phyloP scores from a whole-genome alignment of 53 echinoderm and acorn worm species.

The Mesocentrotus franciscanus region DNA sequence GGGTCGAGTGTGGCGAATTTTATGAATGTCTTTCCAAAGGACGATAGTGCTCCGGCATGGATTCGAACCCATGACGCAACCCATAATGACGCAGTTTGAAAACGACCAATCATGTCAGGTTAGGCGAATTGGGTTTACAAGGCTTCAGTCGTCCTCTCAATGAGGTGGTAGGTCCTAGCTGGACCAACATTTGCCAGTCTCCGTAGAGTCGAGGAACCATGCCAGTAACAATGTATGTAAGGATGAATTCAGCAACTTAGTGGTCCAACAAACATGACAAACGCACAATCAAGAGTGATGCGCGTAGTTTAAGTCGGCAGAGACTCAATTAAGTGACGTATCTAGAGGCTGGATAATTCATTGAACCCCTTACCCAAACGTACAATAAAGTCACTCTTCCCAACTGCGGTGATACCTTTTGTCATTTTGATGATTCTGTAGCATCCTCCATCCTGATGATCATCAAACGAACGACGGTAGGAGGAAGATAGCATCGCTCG shows the following conservation, averaged over 20 bases:
- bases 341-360: background rate
- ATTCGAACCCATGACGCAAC: background rate
- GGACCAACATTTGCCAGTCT: background rate
- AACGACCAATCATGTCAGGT: background rate
- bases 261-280: background rate
- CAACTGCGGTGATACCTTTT: background rate
- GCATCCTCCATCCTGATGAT: slow-evolving; percentile 8
- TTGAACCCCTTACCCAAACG: background rate
- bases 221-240: background rate
- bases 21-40: too few species aligned
- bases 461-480: background rate
- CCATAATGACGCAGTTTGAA: background rate
- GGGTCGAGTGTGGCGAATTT: too few species aligned
- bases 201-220: background rate
- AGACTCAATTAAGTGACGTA: slow-evolving; percentile 35
- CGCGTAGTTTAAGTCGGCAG: slow-evolving; percentile 1
- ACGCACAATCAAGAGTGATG: background rate
- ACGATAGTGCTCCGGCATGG: too few species aligned
- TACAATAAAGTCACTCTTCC: slow-evolving; percentile 1
- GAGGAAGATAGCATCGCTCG: background rate
- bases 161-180: background rate
- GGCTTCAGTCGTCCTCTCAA: background rate
- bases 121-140: background rate
- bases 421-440: background rate
- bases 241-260: background rate